Conservation (phyloP, 2,888 invertebrate genomes). For the Parnassius mnemosyne region DNA sequence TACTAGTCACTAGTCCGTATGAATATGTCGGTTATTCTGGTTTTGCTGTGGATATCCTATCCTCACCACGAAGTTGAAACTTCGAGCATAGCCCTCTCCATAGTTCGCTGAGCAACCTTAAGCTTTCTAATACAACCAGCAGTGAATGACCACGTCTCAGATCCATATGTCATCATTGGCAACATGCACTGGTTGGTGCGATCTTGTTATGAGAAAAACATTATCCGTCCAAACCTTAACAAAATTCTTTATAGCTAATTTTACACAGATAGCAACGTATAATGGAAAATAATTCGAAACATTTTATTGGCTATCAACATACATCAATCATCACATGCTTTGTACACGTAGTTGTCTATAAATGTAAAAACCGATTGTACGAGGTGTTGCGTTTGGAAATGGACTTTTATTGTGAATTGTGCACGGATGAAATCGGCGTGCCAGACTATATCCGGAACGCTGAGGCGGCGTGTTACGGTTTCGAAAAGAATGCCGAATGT, state of each 20-base stretch:
- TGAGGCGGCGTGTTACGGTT: slow-evolving; percentile 78
- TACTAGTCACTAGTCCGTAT: no score
- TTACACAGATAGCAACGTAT: neutral
- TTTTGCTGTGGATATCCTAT: no score
- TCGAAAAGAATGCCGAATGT: slow-evolving; percentile 80
- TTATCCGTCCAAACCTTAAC: neutral
- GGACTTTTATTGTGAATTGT: slow-evolving; percentile 61
- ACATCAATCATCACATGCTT: slow-evolving; percentile 48
- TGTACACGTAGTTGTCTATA: slow-evolving; percentile 66
- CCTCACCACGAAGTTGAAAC: no score
- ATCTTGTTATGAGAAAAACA: no score
- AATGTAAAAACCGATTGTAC: slow-evolving; percentile 64
- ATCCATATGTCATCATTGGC: no score
- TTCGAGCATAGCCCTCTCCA: no score
- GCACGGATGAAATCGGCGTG: slow-evolving; percentile 69
- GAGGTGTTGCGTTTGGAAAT: slow-evolving; percentile 51
- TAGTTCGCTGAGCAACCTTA: no score
- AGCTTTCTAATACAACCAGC: no score
- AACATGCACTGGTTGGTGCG: no score
- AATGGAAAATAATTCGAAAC: slow-evolving; percentile 25
- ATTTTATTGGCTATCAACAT: slow-evolving; percentile 42
- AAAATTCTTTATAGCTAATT: neutral
- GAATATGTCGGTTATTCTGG: no score
- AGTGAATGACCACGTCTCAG: no score
- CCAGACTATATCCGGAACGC: slow-evolving; percentile 71